phyloP scores from a whole-genome alignment of 2,113 vertebrate species.

The Oncorhynchus gorbuscha region DNA sequence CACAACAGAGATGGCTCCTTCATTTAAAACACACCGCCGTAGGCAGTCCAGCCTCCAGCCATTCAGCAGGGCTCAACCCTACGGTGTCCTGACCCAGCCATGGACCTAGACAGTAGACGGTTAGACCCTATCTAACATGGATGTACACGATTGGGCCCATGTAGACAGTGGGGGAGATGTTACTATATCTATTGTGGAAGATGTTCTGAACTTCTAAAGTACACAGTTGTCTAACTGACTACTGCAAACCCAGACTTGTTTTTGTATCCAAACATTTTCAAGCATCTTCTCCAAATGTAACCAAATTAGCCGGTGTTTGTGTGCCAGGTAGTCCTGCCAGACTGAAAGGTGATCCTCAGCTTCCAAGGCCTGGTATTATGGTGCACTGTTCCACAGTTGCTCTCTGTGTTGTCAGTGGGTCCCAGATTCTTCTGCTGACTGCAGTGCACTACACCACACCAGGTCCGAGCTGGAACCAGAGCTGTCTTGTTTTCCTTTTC shows the following conservation, averaged over 20 bases:
- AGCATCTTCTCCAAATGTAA: constrained; percentile 47
- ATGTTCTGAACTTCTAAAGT: too few relatives aligned
- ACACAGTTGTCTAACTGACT: not conserved
- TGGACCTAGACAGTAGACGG: not conserved
- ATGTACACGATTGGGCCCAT: not conserved
- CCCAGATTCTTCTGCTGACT: not conserved
- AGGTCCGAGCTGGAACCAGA: not conserved
- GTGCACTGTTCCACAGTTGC: not conserved
- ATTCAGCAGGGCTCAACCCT: not conserved
- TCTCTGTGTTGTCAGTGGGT: not conserved
- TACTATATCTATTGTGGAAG: too few relatives aligned
- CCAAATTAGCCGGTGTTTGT: not conserved
- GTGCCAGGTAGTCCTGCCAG: not conserved
- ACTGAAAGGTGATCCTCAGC: not conserved
- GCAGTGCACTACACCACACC: not conserved
- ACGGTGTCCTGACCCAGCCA: not conserved
- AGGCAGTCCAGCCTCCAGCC: not conserved
- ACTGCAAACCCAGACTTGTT: not conserved
- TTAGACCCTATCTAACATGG: not conserved
- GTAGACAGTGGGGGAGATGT: not conserved
- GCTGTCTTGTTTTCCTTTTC: constrained; percentile 57
- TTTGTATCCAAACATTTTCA: constrained; percentile 29
- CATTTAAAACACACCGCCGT: not conserved
- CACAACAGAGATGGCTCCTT: not conserved
- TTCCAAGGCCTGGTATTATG: not conserved